Percentiles rank a stretch among this genome's conserved stretches.
These are phyloP conservation scores for Nyctibius grandis DNA, from an alignment of 2,797 vertebrate genomes.

Conservation along the genomic window DNA sequence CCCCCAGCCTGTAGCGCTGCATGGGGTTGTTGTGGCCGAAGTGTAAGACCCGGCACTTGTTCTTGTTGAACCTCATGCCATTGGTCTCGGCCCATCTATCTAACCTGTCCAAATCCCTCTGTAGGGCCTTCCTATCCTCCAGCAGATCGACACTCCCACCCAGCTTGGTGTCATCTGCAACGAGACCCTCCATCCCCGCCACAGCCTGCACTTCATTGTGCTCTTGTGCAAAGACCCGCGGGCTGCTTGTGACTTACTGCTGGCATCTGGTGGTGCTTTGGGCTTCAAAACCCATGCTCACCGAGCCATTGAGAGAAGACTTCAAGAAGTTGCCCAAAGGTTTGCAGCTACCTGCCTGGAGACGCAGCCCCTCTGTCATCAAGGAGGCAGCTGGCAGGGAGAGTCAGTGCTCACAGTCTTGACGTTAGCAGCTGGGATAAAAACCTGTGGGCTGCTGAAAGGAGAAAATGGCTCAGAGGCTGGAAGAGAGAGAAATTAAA, in stretches of 20 bases:
- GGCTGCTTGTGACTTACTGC: neutral
- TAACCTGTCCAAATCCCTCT: too few species aligned
- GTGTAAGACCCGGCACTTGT: too few species aligned
- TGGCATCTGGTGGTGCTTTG: neutral
- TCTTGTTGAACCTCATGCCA: too few species aligned
- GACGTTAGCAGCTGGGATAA: neutral
- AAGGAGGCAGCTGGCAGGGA: neutral
- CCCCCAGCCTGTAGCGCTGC: too few species aligned
- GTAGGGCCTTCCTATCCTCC: too few species aligned
- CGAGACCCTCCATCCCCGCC: accelerated
- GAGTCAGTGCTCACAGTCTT: neutral
- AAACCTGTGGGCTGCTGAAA: neutral
- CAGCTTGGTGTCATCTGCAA: too few species aligned
- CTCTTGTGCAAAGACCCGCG: accelerated
- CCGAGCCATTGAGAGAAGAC: neutral
- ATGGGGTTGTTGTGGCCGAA: too few species aligned
- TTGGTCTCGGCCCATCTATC: too few species aligned
- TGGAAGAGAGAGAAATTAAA: neutral
- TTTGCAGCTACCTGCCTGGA: neutral
- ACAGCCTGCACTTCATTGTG: neutral
- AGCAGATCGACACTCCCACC: too few species aligned
- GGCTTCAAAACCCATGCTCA: neutral
- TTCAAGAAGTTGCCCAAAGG: neutral
- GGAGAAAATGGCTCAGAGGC: neutral
- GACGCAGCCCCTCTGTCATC: neutral